A percentile compares a stretch with the other conserved stretches of the same genome.
These are phyloP conservation scores for Psilanteris sp. DNA, from an alignment of 1,140 invertebrate genomes.

Conservation along the genomic window DNA sequence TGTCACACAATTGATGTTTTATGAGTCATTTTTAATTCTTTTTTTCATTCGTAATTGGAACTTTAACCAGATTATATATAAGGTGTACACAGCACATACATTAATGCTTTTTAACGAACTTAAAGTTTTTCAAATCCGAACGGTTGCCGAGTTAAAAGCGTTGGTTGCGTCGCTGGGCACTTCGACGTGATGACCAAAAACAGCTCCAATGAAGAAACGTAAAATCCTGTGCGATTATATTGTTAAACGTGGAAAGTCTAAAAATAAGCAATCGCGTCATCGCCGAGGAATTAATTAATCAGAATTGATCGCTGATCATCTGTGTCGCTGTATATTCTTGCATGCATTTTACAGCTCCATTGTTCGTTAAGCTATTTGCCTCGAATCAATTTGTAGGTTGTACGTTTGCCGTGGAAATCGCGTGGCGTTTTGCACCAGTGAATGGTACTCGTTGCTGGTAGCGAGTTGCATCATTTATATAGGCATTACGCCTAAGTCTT, in stretches of 20 bases:
- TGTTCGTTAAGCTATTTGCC: constrained; percentile 22
- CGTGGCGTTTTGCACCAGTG: constrained; percentile 18
- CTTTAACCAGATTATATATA: too few relatives aligned
- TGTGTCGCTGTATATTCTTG: neutral
- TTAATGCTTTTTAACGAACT: too few relatives aligned
- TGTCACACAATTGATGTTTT: too few relatives aligned
- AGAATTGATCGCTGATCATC: neutral
- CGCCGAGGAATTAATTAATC: constrained; percentile 8
- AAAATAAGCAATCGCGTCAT: constrained; percentile 1
- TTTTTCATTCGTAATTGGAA: too few relatives aligned
- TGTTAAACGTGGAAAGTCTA: constrained; percentile 18
- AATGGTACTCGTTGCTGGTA: constrained; percentile 21
- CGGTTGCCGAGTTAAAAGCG: too few relatives aligned
- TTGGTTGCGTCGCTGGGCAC: too few relatives aligned
- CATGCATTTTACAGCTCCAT: constrained; percentile 5
- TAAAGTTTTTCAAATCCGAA: too few relatives aligned
- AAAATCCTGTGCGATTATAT: constrained; percentile 28
- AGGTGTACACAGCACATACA: too few relatives aligned
- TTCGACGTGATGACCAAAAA: constrained; percentile 30
- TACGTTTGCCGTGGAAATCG: constrained; percentile 9
- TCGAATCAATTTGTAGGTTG: constrained; percentile 23
- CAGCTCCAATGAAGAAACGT: constrained; percentile 7
- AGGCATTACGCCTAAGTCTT: constrained; percentile 24
- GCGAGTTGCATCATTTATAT: constrained; percentile 42
- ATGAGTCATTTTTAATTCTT: too few relatives aligned